These are phyloP conservation scores for Bagarius yarrelli DNA, from an alignment of 2,113 vertebrate species.

Conservation along the genomic window DNA sequence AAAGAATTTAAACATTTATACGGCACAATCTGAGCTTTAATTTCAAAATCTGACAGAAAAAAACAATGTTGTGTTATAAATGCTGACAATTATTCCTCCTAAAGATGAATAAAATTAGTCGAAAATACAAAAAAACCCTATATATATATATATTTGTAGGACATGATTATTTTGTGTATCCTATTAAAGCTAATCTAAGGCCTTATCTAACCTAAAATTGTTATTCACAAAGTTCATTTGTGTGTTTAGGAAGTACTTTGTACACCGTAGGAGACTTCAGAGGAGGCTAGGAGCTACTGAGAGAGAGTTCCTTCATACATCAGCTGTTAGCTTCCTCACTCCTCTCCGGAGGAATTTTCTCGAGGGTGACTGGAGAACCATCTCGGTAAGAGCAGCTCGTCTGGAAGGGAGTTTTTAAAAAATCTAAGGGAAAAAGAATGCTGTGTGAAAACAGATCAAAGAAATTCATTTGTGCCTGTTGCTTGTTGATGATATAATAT, in stretches of 20 bases:
- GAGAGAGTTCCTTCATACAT: conserved; percentile 86
- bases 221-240: neutral
- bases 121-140: neutral
- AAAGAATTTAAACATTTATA: neutral
- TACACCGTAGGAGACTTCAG: conserved; percentile 88
- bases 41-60: neutral
- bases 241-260: conserved; percentile 80
- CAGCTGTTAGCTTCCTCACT: conserved; percentile 85
- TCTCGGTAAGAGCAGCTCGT: conserved; percentile 74
- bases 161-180: neutral
- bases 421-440: neutral
- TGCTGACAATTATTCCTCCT: neutral
- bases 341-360: conserved; percentile 96
- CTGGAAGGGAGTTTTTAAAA: neutral
- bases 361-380: conserved; percentile 96
- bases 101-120: neutral
- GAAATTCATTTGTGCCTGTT: too few relatives aligned
- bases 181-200: neutral
- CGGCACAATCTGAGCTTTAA: neutral
- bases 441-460: neutral
- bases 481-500: too few relatives aligned
- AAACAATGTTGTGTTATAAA: neutral
- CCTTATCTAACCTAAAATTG: neutral
- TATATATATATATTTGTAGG: neutral
- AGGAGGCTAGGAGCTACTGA: conserved; percentile 84